Evolutionary conservation across 2,797 vertebrate species (phyloP), one percentile per base, ranked within the genome.

Genomic region (Urophycis tenuis): DNA sequence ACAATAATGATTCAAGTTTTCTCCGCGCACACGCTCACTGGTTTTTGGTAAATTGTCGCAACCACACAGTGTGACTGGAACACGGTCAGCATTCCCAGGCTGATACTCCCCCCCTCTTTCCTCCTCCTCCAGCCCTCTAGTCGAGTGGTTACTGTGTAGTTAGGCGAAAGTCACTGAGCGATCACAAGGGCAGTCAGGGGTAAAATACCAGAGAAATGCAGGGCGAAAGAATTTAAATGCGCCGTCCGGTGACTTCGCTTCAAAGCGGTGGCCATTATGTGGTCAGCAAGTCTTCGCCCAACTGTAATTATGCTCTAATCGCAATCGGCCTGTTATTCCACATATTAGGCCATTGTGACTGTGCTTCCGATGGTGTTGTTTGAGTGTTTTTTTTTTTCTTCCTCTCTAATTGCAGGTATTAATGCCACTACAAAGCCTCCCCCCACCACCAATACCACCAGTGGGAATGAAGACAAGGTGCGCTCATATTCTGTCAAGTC

Each of bases 171-270:
- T 87, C 87, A 87, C 85, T n/a, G 80, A 78, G 75, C 79, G 53
- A 80, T 90, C 90, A 89, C 88, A 87, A 85, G 88, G 74, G 75
- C 80, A 75, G 53, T 86, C 85, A 87, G 78, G 80, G 81, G 85
- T 83, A 76, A 88, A 84, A 83, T 79, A 49, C 73, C 32, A 67
- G 80, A 75, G 41, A 82, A 79, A 31, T 73, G 25, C 2, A 6
- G 73, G 29, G 71, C 35, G 73, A 69, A 32, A 29, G 41, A 67
- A 81, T 67, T 81, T 77, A n/a, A 77, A 34, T 74, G 74, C 45
- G 79, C 78, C 11, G n/a, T n/a, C 11, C 7, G 60, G 41, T 72
- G 19, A 76, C 49, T 71, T 34, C 73, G 45, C 69, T 78, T 49
- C 35, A 71, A 60, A 64, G n/a, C 75, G 75, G 69, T 71, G 36